Conservation (phyloP, 2,888 invertebrate species). For the Volucella inflata region DNA sequence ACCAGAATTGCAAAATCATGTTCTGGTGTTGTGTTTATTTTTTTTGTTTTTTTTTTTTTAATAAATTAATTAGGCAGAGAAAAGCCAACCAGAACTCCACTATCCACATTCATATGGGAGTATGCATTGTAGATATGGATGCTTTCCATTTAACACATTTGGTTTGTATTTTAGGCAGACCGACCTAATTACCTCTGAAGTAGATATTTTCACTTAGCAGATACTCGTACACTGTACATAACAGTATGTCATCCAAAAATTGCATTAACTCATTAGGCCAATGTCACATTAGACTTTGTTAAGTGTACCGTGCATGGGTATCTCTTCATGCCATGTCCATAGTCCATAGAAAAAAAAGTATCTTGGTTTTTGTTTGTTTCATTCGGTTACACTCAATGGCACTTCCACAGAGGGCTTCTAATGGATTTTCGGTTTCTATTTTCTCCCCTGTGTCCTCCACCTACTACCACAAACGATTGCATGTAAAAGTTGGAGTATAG, state of each 20-base stretch:
- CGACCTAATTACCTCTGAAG: slow-evolving; percentile 23
- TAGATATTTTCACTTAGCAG: slow-evolving; percentile 25
- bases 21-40: not conserved
- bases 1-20: slow-evolving; percentile 36
- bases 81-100: not conserved
- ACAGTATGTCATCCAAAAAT: slow-evolving; percentile 44
- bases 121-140: not conserved
- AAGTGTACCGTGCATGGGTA: not conserved
- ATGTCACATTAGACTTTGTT: slow-evolving; percentile 61
- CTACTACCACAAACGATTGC: not conserved
- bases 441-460: slow-evolving; percentile 25
- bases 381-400: slow-evolving; percentile 49
- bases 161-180: not conserved
- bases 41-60: not conserved
- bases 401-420: slow-evolving; percentile 54
- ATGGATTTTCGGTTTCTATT: slow-evolving; percentile 55
- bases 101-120: not conserved
- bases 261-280: slow-evolving; percentile 73
- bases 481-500: no score
- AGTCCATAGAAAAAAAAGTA: slow-evolving; percentile 31
- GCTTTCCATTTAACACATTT: slow-evolving; percentile 8
- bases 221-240: slow-evolving; percentile 28
- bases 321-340: slow-evolving; percentile 15
- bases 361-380: slow-evolving; percentile 33
- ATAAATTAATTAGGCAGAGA: slow-evolving; percentile 28